These are phyloP conservation scores for Hyperoplus immaculatus DNA, from an alignment of 2,797 vertebrate species.

Conservation along the genomic window DNA sequence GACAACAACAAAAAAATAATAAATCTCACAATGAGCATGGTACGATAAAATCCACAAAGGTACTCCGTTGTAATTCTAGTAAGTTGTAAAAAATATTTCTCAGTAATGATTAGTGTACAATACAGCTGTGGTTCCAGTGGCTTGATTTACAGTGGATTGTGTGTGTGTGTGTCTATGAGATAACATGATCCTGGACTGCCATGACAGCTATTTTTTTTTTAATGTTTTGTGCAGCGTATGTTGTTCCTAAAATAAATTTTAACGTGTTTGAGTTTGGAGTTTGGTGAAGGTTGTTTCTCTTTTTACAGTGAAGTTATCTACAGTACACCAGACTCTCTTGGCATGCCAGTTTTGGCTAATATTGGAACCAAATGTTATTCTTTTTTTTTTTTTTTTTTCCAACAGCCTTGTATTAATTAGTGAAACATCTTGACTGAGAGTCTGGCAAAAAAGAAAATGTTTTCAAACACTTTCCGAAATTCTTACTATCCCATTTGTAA, in stretches of 20 bases:
- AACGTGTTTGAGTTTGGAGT: constrained; percentile 39
- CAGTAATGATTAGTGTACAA: constrained; percentile 74
- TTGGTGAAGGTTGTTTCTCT: constrained; percentile 55
- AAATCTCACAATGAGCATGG: constrained; percentile 67
- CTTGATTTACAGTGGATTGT: constrained; percentile 60
- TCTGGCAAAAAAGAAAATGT: constrained; percentile 32
- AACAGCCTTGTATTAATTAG: constrained; percentile 49
- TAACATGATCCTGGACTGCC: constrained; percentile 30
- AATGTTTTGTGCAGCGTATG: constrained; percentile 22
- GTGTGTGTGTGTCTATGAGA: constrained; percentile 36
- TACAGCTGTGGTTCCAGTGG: constrained; percentile 66
- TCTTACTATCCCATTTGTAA: constrained; percentile 42
- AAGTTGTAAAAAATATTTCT: constrained; percentile 74
- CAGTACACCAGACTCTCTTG: constrained; percentile 29
- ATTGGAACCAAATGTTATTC: constrained; percentile 30
- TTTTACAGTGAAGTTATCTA: constrained; percentile 25
- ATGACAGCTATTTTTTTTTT: neutral
- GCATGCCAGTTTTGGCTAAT: constrained; percentile 18
- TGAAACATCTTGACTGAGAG: constrained; percentile 43
- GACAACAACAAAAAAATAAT: constrained; percentile 18
- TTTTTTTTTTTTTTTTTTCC: neutral
- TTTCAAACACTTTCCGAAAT: constrained; percentile 46
- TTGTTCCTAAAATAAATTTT: constrained; percentile 27
- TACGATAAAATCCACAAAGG: constrained; percentile 66
- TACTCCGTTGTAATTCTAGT: constrained; percentile 61